Evolutionary conservation across 1,140 invertebrate genomes (phyloP), one percentile per base, ranked within the genome.

Genomic region (Forficula auricularia): DNA sequence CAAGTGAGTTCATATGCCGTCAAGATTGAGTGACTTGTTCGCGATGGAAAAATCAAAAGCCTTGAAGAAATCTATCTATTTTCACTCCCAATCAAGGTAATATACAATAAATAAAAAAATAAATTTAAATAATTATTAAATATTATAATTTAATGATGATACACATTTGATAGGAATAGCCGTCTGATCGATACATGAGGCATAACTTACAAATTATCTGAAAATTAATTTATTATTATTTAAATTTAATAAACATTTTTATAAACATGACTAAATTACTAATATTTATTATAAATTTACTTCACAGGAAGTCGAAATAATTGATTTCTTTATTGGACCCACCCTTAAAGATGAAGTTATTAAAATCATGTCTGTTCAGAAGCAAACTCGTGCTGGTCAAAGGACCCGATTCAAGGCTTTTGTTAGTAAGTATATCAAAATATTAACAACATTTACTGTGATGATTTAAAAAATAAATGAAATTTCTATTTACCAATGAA

Each of bases 341-440:
- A 61, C 78, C 7, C 66, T 99, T 9, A 97, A 96, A 56, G 96
- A 99, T 69, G 96, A 99, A 62, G 95, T 86, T 1, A 66, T 99
- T 27, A 99, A 98, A 65, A 98, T 99, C 58, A 98, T 97, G 90
- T 95, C 96, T 48, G 96, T 99, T 4, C 96, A 99, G 72, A 99
- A 99, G 64, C 96, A 99, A 64, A 99, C 96, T 3, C 77, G 95
- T 68, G 96, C 96, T 53, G 95, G 96, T 73, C 96, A 99, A 66
- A 78, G 96, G 58, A 99, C 96, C 6, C 79, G 96, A 58, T 98
- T 98, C 65, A 99, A 99, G 83, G 71, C 63, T 36, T 65, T 65
- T 52, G 63, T 65, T 36, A 60, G 61, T 63, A 52, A 47, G 59
- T 46, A 27, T 27, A n/a, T n/a, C n/a, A n/a, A n/a, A n/a, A n/a